Evolutionary conservation across 2,888 invertebrate genomes (phyloP), one percentile per base, ranked within the genome.

Genomic region (Tenthredo distinguenda): DNA sequence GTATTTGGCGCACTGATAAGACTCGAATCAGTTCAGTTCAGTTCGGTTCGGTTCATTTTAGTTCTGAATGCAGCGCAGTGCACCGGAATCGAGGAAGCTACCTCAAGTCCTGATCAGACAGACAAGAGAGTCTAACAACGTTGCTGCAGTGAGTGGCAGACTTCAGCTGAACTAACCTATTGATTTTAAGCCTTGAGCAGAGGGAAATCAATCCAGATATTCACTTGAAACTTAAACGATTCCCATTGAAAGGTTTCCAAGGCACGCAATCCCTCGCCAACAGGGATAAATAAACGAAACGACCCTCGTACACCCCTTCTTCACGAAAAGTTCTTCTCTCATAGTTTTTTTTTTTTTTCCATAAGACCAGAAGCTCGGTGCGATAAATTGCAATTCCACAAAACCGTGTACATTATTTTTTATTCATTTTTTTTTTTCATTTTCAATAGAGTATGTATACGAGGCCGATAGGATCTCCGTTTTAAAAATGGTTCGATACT

Each of bases 221-320:
- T 68, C 83, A 71, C 47, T 83, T 83, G 50, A 65, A 83, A 83
- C 83, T 83, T 83, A 83, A 83, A 83, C 83, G 83, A 83, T 83
- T 50, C 71, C 21, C 83, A 71, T 83, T 83, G 26, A 68, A 83
- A 83, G 47, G 26, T 65, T 83, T 83, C 83, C 43, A 71, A 68
- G 83, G n/a, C 83, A 83, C 83, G 83, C 83, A 47, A 83, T 71
- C 68, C 31, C 37, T 18, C 9, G 47, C 31, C 55, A 55, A 47
- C 76, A 18, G 37, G 76, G 40, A 26, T 47, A n/a, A 15, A 47
- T 76, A 47, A n/a, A 43, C 47, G 26, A n/a, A 76, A 26, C 21
- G 62, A 62, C 62, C 62, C 12, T 26, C 6, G n/a, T 12, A 26
- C 12, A 10, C 62, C 26, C 10, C 58, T 58, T 58, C 21, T 62